These are phyloP conservation scores for Thaumatotibia leucotreta DNA, from an alignment of 1,140 invertebrate species.

Conservation along the genomic window DNA sequence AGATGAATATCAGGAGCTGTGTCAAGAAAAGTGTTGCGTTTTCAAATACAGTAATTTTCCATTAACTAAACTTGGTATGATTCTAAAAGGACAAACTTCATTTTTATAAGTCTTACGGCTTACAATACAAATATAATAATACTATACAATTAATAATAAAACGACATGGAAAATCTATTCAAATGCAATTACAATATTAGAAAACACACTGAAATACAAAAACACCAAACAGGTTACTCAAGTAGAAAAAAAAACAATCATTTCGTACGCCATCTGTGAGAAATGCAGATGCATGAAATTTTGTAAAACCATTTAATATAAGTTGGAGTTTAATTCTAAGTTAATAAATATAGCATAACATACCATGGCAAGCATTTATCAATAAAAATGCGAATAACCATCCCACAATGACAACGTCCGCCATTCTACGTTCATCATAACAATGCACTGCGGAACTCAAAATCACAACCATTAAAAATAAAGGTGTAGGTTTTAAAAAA, in stretches of 20 bases:
- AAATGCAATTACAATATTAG: background rate
- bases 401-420: constrained; percentile 71
- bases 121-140: too few species aligned
- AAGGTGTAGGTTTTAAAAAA: background rate
- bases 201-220: background rate
- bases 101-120: background rate
- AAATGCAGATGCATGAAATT: background rate
- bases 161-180: background rate
- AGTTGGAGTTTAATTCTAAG: background rate
- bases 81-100: too few species aligned
- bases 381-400: constrained; percentile 73
- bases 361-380: constrained; percentile 65
- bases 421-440: constrained; percentile 76
- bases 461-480: constrained; percentile 11
- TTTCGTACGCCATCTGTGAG: background rate
- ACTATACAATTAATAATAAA: too few species aligned
- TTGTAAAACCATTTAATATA: background rate
- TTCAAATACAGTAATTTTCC: too few species aligned
- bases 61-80: too few species aligned
- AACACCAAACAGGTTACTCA: background rate
- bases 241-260: constrained; percentile 2
- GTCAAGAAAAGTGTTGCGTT: too few species aligned
- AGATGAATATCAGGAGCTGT: too few species aligned
- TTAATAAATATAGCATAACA: constrained; percentile 24
- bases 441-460: constrained; percentile 47